Base-by-base conservation (phyloP, 2,113 vertebrate genomes). In the Numida meleagris region DNA sequence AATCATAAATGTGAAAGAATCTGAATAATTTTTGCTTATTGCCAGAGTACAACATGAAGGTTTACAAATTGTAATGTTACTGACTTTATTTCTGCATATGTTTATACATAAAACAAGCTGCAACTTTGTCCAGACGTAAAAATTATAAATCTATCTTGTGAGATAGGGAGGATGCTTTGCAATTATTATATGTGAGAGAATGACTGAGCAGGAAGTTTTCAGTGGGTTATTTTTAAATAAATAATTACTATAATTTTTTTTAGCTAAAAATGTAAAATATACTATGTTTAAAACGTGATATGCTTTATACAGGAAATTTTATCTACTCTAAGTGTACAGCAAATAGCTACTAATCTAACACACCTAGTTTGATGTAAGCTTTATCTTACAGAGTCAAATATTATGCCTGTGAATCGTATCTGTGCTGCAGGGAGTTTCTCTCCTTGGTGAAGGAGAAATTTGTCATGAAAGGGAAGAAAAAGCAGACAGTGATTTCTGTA, bases 391-490 rank as follows among this genome's bases (percentile, higher is more conserved):
- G n/a, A 40, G 51, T 55, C 15, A 88, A 80, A 70, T 68, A 48
- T 14, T 63, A 59, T 5, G 3, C 61, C 82, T 90, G 40, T 81
- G 72, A 75, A 55, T 82, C 62, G 17, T 40, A 25, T 33, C 43
- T 66, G 29, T 84, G 86, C 83, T 95, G 78, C 86, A 89, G 89
- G 86, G 62, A 82, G 27, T 63, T 86, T 42, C 36, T 93, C 25
- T 94, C 86, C 94, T 82, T 92, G 62, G 43, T 70, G 74, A 92
- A 93, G 86, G 89, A 89, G 83, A 92, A 92, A 90, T 89, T 85
- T 53, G 76, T 86, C 80, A 84, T 19, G 7, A 92, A 92, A 75
- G 42, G 55, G 55, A 91, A 67, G 53, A 33, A 33, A 55, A 55
- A 33, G 9, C 10, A 55, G 53, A 5, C 53, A 38, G n/a, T n/a